Percentiles rank a stretch among this genome's conserved stretches.
Conservation (phyloP, 2,113 vertebrate genomes). For the Nanger granti region DNA sequence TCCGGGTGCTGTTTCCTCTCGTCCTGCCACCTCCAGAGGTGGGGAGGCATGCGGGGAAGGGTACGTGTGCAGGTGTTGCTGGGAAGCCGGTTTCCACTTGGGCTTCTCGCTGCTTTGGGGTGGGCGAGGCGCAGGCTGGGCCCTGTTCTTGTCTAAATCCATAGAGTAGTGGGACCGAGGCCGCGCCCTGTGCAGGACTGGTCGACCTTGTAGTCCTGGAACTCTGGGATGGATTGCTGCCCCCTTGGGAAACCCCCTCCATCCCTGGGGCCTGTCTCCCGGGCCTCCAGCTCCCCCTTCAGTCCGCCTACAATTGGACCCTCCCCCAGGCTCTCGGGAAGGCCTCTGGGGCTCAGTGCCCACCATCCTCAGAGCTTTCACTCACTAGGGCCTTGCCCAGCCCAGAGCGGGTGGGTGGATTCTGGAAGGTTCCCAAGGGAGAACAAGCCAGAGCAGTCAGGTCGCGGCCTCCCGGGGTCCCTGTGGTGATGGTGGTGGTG, state of each 20-base stretch:
- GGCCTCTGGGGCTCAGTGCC: neutral
- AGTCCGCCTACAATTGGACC: neutral
- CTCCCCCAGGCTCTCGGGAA: neutral
- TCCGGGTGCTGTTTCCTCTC: neutral
- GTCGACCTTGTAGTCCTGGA: neutral
- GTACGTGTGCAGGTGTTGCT: fast-evolving
- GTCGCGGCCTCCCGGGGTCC: no score
- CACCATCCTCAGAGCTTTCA: neutral
- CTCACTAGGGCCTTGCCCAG: neutral
- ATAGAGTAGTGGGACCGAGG: neutral
- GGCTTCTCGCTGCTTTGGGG: neutral
- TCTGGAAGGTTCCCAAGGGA: neutral
- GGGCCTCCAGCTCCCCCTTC: neutral
- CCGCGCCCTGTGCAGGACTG: neutral
- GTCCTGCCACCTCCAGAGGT: fast-evolving
- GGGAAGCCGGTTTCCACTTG: neutral
- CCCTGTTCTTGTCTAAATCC: neutral
- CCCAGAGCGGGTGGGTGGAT: no score
- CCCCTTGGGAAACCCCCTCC: neutral
- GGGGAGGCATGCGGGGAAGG: neutral
- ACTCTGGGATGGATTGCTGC: neutral
- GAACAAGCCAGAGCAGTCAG: neutral
- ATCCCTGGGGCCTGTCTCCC: neutral
- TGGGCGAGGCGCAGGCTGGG: neutral
- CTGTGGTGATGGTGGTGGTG: no score